Percentiles rank a stretch among this genome's conserved stretches.
phyloP scores from a whole-genome alignment of 2,888 invertebrate genomes.

The Ichneumon xanthorius region DNA sequence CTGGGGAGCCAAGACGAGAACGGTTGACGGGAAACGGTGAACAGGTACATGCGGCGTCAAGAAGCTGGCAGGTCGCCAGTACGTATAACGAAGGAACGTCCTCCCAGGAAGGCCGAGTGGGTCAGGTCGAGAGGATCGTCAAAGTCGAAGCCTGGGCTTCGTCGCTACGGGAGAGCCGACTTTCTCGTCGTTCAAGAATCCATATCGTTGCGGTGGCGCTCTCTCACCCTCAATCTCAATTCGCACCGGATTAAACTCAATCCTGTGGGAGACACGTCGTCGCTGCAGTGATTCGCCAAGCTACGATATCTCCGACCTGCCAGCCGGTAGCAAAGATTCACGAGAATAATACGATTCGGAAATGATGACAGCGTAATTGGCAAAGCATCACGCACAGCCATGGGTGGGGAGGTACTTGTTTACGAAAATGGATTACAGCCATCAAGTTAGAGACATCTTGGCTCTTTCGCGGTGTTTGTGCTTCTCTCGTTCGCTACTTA shows the following conservation, averaged over 20 bases:
- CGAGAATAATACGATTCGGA: conserved; percentile 7
- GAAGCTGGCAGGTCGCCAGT: conserved; percentile 12
- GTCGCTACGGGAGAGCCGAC: neutral
- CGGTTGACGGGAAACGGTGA: neutral
- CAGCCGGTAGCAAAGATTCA: neutral
- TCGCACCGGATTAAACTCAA: conserved; percentile 53
- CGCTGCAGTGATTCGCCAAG: conserved; percentile 21
- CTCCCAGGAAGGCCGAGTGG: neutral
- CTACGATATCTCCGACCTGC: neutral
- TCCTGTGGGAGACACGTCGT: conserved; percentile 28
- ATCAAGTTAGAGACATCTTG: neutral
- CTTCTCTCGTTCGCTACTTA: neutral
- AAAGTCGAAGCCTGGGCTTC: conserved; percentile 24
- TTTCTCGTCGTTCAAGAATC: conserved; percentile 29
- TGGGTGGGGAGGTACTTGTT: neutral
- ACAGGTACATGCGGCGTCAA: neutral
- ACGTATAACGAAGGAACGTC: conserved; percentile 1
- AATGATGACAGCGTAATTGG: conserved; percentile 1
- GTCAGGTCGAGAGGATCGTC: conserved; percentile 17
- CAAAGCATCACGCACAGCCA: neutral
- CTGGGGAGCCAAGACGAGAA: neutral
- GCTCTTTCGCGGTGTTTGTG: neutral
- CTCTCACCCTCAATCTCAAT: conserved; percentile 28
- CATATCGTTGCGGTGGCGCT: neutral
- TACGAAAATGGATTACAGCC: neutral